Conservation (phyloP, 2,888 invertebrate species). For the Miltochrista miniata region DNA sequence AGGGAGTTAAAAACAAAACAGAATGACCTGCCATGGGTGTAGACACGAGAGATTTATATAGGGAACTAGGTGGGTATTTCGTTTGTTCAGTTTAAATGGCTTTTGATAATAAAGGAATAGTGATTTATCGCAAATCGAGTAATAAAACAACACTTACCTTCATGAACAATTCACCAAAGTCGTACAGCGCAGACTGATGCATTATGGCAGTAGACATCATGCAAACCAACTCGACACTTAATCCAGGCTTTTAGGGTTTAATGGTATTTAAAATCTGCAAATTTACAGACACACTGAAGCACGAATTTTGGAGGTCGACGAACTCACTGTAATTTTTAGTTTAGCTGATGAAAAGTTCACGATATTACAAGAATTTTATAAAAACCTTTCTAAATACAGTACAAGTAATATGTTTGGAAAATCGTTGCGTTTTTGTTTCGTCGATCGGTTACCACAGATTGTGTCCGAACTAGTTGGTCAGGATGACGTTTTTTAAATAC, state of each 20-base stretch:
- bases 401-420: constrained; percentile 61
- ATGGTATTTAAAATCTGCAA: constrained; percentile 61
- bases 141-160: constrained; percentile 81
- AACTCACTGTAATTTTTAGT: constrained; percentile 76
- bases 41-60: too few relatives aligned
- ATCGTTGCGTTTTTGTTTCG: constrained; percentile 78
- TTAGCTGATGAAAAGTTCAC: constrained; percentile 63
- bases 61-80: too few relatives aligned
- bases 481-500: constrained; percentile 58
- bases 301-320: constrained; percentile 67
- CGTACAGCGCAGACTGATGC: constrained; percentile 89
- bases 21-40: too few relatives aligned
- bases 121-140: neutral
- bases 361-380: constrained; percentile 73
- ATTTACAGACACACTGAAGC: constrained; percentile 76
- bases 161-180: constrained; percentile 89
- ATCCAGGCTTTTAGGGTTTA: constrained; percentile 63
- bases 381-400: constrained; percentile 62
- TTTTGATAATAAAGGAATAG: too few relatives aligned
- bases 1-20: too few relatives aligned
- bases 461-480: constrained; percentile 77
- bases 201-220: constrained; percentile 91
- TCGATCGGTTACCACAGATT: constrained; percentile 76
- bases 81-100: too few relatives aligned
- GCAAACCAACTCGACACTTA: constrained; percentile 73